Evolutionary conservation across 2,797 vertebrate genomes (phyloP), one percentile per base, ranked within the genome.

Genomic region (Momotus momota): DNA sequence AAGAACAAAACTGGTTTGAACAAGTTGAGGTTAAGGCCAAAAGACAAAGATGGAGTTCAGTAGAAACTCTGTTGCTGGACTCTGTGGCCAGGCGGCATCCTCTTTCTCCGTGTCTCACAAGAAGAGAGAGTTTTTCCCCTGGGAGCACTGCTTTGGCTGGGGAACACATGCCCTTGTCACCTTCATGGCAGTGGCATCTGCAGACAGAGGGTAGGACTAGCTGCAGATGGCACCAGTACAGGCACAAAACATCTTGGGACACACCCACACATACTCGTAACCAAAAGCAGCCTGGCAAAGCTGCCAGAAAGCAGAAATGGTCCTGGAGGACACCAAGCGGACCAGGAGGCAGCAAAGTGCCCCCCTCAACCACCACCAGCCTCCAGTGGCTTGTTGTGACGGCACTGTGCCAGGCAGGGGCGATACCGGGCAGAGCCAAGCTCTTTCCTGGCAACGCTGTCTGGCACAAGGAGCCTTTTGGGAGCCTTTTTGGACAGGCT

Each of bases 211-310:
- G 29, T 51, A 19, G 31, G 29, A 49, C 8, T 0, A 1, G n/a
- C 18, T 22, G 35, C 2, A 1, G 10, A 9, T 81, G 23, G 14
- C 29, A 70, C 29, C 2, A 3, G n/a, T 14, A 33, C 1, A 1
- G 21, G 26, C n/a, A 18, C 5, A 12, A 62, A 43, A 40, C 19
- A 10, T 43, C 61, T 27, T 13, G 1, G 54, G 17, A 69, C 19
- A 64, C 38, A 69, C 8, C 33, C 18, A 27, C 26, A 15, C n/a
- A 19, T 21, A 18, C 18, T 27, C 0, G 8, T 33, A 14, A 81
- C 7, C 9, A n/a, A 60, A 60, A 60, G 54, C 19, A 41, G 54
- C 11, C 27, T 25, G 33, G 33, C 19, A 64, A 64, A 41, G 45
- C 13, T 60, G 58, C 55, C 15, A n/a, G 55, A 58, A 35, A 51